Base-by-base conservation (phyloP, 2,113 vertebrate genomes). In the Mobula birostris region DNA sequence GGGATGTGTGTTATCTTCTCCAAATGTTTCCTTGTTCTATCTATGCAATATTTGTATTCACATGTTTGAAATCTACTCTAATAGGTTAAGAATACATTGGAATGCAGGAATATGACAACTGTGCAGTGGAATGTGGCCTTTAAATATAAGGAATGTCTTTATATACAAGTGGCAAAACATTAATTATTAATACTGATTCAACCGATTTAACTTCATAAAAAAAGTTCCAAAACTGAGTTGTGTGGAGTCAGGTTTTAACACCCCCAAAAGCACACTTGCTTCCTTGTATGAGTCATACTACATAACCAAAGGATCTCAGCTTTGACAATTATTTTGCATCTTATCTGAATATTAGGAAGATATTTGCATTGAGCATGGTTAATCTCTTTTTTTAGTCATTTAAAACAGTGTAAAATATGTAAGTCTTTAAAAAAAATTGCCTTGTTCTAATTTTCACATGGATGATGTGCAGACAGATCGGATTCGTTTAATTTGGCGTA, bases 261-360 rank as follows among this genome's bases (percentile, higher is more conserved):
- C 85, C n/a, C 61, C 61, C 29, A 12, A 85, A 74, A 21, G 7
- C 24, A 56, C 29, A 66, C 6, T 66, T n/a, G 7, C 61, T 90
- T 90, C 85, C 61, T 90, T 90, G 0, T 32, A 90, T 90, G 61
- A 68, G 61, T 90, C 85, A 68, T 63, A 24, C 85, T 90, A 15
- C 61, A 66, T 15, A 90, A 32, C 6, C 29, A 68, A n/a, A 66
- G 19, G 27, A 63, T 4, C 48, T 58, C 48, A 61, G 56, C 21
- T 63, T 32, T 32, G 85, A 19, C 61, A 66, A 90, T 17, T 88
- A 88, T 88, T 90, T 66, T 90, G 61, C 85, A 68, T n/a, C 85
- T 14, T 0, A 63, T 90, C 85, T 17, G 32, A 32, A 32, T 19
- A 17, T 29, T n/a, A 66, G 61, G 61, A 66, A 66, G n/a, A 36